Percentiles rank a stretch among this genome's conserved stretches.
These are phyloP conservation scores for Cyanocitta stelleri DNA, from an alignment of 2,113 vertebrate species.

Conservation along the genomic window DNA sequence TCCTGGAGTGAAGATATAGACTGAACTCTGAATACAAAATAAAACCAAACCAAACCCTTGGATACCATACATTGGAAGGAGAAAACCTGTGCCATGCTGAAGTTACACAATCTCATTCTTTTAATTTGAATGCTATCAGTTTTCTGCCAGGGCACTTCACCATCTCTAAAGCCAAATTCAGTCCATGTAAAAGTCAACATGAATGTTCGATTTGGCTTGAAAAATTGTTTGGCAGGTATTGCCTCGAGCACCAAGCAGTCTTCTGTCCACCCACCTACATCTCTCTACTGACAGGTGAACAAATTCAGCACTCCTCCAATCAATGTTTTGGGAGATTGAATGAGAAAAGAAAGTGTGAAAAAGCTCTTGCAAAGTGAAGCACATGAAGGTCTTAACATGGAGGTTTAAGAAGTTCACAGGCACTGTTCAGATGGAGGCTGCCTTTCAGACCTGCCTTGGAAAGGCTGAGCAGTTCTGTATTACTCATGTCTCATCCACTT, in stretches of 20 bases:
- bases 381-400: neutral
- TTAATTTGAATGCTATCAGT: neutral
- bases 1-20: neutral
- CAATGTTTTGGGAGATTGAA: neutral
- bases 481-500: neutral
- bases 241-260: neutral
- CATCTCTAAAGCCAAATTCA: neutral
- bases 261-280: neutral
- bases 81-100: neutral
- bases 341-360: neutral
- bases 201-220: neutral
- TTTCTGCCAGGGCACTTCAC: neutral
- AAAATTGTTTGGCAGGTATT: neutral
- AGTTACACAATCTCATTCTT: neutral
- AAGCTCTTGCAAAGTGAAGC: neutral
- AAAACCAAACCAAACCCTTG: neutral
- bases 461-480: neutral
- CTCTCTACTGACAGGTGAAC: slow-evolving; percentile 7
- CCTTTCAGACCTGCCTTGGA: neutral
- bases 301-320: neutral
- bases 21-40: neutral
- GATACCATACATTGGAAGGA: neutral
- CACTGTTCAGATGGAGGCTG: neutral
- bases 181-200: neutral
- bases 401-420: neutral